Base-by-base conservation (phyloP, 2,113 vertebrate genomes). In the Cavia aperea region DNA sequence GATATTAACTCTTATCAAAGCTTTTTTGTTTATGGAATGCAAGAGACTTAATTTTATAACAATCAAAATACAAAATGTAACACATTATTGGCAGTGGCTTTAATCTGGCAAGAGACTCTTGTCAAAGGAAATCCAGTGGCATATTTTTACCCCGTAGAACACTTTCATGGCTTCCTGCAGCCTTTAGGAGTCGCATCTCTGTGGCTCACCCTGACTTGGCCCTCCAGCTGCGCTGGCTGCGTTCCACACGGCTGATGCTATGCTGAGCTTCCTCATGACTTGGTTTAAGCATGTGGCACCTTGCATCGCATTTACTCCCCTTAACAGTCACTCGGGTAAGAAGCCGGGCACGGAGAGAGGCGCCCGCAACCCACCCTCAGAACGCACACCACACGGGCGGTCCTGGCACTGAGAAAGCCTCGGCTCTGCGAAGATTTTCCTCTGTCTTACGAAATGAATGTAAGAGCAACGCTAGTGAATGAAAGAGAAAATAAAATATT, bases 281-380 rank as follows among this genome's bases (percentile, higher is more conserved):
- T 68, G 9, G 4, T 24, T 31, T 31, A 31, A 81, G 33, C 12
- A 9, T 6, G 13, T 1, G 19, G 18, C 1, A 0, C 33, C 11
- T 29, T 21, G 49, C 31, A 58, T 51, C 58, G 49, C 36, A 15
- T 36, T n/a, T 21, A 9, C 36, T 18, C 12, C 83, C 60, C 12
- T 73, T 31, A 49, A 49, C 1, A 60, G 43, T 6, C 46, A 77
- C 26, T 31, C 5, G 68, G 49, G 9, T 23, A 39, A 77, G 72
- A 5, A 86, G 23, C 4, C 21, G 24, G 23, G 73, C 66, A 15
- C 31, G 2, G 19, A 43, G n/a, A 78, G 19, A 75, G 49, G 51
- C 56, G 15, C 31, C 70, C 51, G 36, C 10, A 68, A 21, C 16
- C 75, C 1, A 7, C 8, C 62, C 9, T 58, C 51, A 51, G 60